These are phyloP conservation scores for Heliconius ethilla DNA, from an alignment of 2,888 invertebrate species.

Conservation along the genomic window DNA sequence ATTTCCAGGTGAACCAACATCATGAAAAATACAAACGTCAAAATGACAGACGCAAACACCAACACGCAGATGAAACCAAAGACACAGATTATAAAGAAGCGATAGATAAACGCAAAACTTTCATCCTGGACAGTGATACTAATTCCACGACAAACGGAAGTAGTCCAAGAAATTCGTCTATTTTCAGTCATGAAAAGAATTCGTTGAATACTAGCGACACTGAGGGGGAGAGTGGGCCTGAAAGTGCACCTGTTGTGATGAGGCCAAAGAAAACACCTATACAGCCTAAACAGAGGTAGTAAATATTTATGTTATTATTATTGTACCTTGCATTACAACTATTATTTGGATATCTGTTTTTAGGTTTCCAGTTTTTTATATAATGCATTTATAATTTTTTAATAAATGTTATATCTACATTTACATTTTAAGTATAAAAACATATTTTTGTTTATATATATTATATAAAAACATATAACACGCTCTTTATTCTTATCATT, in stretches of 20 bases:
- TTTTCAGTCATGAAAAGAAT: conserved; percentile 71
- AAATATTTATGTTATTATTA: background rate
- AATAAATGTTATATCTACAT: no score
- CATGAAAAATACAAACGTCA: conserved; percentile 62
- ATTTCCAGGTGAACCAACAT: conserved; percentile 64
- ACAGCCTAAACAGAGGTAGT: conserved; percentile 68
- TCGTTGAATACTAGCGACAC: conserved; percentile 69
- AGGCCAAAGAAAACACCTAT: conserved; percentile 59
- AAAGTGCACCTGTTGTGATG: conserved; percentile 70
- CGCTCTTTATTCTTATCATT: no score
- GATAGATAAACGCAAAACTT: conserved; percentile 73
- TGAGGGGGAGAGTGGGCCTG: conserved; percentile 74
- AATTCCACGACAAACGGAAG: conserved; percentile 77
- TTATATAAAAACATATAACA: no score
- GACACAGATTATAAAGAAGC: conserved; percentile 67
- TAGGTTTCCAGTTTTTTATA: no score
- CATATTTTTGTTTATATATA: no score
- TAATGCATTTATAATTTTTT: no score
- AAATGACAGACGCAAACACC: conserved; percentile 68
- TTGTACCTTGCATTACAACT: no score
- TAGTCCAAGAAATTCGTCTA: conserved; percentile 74
- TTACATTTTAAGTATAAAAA: no score
- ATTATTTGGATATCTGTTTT: no score
- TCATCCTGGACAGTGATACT: conserved; percentile 76
- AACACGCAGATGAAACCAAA: conserved; percentile 72